Evolutionary conservation across 2,113 vertebrate genomes (phyloP), one percentile per base, ranked within the genome.

Genomic region (Ceuthmochares aereus): DNA sequence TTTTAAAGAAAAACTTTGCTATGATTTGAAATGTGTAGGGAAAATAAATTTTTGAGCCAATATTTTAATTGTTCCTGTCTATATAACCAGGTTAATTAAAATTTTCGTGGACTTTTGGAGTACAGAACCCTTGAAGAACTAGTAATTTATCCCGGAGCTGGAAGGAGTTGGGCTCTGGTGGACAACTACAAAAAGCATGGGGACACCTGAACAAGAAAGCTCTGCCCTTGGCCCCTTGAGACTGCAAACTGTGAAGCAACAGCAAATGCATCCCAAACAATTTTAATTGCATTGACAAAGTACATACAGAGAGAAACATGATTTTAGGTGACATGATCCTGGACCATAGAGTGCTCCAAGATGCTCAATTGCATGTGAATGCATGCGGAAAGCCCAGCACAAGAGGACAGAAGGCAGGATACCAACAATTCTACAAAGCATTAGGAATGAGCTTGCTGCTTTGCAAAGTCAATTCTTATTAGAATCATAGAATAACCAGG

Each of bases 361-460:
- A n/a, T 5, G 22, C 19, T 59, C 45, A 13, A 7, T 4, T 9
- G 40, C 26, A 9, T 3, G 36, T 36, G 29, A 40, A 60, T 68
- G 14, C 21, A 19, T 1, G 22, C 0, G 9, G 14, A 63, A 79
- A 77, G 22, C 26, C 37, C 42, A 19, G 34, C 3, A 1, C 22
- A 4, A 29, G 55, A 30, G 19, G 54, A 8, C 17, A 25, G 40
- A 69, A 32, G 4, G 13, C 29, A 34, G 55, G 17, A 56, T 5
- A 8, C 12, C 2, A 27, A 19, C 27, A 56, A n/a, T 27, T n/a
- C 29, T 56, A 26, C 37, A 56, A 51, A 73, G 27, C 32, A 11
- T 23, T 30, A 19, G 30, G 34, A 43, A 10, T 14, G 36, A 83
- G 10, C 12, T 27, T n/a, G 56, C n/a, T 70, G 37, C 29, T 64